Conservation (phyloP, 2,888 invertebrate genomes). For the Acanthacorydalis orientalis region DNA sequence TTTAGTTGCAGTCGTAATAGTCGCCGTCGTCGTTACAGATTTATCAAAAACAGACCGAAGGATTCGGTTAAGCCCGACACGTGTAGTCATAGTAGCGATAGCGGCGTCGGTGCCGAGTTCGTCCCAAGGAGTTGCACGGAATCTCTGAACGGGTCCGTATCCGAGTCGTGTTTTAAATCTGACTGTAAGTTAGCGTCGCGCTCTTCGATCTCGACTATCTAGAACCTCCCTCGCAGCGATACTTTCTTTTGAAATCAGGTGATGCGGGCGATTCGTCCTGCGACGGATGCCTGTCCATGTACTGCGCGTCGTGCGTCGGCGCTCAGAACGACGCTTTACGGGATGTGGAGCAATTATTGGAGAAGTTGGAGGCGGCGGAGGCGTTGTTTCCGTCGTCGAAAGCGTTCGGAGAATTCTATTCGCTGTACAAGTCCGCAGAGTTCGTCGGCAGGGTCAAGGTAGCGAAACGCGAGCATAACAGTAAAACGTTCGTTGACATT, state of each 20-base stretch:
- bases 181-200: too few relatives aligned
- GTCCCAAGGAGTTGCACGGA: too few relatives aligned
- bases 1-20: too few relatives aligned
- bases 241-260: slow-evolving; percentile 12
- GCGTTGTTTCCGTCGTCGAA: slow-evolving; percentile 70
- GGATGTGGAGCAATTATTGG: slow-evolving; percentile 55
- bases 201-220: too few relatives aligned
- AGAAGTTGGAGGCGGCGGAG: slow-evolving; percentile 58
- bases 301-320: slow-evolving; percentile 50
- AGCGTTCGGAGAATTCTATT: slow-evolving; percentile 59
- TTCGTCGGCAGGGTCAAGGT: slow-evolving; percentile 52
- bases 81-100: slow-evolving; percentile 19
- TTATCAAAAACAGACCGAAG: background rate
- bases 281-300: slow-evolving; percentile 54
- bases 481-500: background rate
- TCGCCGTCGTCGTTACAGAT: background rate
- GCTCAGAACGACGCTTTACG: slow-evolving; percentile 57
- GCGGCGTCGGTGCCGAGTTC: slow-evolving; percentile 13
- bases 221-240: too few relatives aligned
- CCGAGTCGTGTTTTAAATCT: too few relatives aligned
- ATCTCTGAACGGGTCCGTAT: too few relatives aligned
- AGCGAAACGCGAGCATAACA: slow-evolving; percentile 1
- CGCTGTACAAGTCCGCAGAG: slow-evolving; percentile 42
- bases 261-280: slow-evolving; percentile 19
- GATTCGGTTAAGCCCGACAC: background rate